Evolutionary conservation across 1,140 invertebrate genomes (phyloP), one percentile per base, ranked within the genome.

Genomic region (Drosophila truncata): DNA sequence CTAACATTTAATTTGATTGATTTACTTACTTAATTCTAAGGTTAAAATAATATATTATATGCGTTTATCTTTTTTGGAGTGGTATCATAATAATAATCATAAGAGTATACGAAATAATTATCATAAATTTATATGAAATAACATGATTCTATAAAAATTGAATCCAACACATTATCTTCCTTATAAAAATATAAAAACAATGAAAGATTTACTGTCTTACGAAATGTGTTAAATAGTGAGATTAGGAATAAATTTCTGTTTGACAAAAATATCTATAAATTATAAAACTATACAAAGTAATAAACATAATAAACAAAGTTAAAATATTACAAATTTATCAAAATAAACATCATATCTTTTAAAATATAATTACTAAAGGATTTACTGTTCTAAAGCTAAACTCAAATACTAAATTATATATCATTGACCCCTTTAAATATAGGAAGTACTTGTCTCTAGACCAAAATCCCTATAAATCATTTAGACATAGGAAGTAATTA

Each of bases 401-500:
- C 10, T 29, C 10, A 42, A 31, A 33, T 25, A 11, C 25, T 27
- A n/a, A 2, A 18, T 29, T 11, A 10, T 11, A 27, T 23, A 23
- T 23, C 18, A 3, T 23, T 23, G 1, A 7, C 7, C 4, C 13
- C 25, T 27, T 27, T n/a, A 49, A n/a, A n/a, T n/a, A 27, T 29
- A 20, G 11, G 7, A 52, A 52, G 9, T 20, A 20, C 13, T 5
- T 33, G 11, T 20, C 11, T 10, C 13, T 20, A 20, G 3, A 2
- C 13, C 2, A 10, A 23, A 33, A 33, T 4, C 18, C n/a, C 4
- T 0, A 54, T 35, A 54, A 54, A 54, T 54, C 31, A 54, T 23
- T 16, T 35, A 20, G 14, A 18, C n/a, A 52, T 54, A 54, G 50
- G 50, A 54, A 54, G 50, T 54, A 54, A 35, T 54, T 54, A 54